These are phyloP conservation scores for Brachypteracias leptosomus DNA, from an alignment of 2,113 vertebrate genomes.

Conservation along the genomic window DNA sequence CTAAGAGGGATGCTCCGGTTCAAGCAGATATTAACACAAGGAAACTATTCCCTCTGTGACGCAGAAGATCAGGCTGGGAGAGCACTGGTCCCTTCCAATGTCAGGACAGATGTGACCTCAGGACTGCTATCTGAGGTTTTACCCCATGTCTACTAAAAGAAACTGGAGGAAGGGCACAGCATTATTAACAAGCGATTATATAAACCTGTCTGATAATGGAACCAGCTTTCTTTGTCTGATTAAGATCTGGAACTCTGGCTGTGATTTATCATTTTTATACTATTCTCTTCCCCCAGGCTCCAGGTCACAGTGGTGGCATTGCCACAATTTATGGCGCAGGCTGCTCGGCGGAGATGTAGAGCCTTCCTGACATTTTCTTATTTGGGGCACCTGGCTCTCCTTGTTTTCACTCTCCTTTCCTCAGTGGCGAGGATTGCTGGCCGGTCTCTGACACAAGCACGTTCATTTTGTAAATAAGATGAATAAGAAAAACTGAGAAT, in stretches of 20 bases:
- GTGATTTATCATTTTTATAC: slow-evolving; percentile 82
- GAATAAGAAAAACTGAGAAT: background rate
- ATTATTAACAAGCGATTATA: slow-evolving; percentile 62
- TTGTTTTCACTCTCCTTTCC: slow-evolving; percentile 53
- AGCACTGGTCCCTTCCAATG: rapidly evolving
- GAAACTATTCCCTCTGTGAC: background rate
- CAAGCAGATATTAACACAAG: background rate
- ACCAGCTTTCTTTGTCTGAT: slow-evolving; percentile 78
- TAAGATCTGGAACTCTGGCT: slow-evolving; percentile 67
- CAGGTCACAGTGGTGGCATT: slow-evolving; percentile 68
- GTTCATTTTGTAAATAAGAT: background rate
- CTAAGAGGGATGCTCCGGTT: background rate
- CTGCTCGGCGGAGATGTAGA: slow-evolving; percentile 52
- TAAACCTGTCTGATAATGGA: slow-evolving; percentile 66
- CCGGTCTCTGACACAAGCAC: background rate
- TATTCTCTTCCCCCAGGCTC: slow-evolving; percentile 76
- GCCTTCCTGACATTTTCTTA: slow-evolving; percentile 73
- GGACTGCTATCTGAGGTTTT: background rate
- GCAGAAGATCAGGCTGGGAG: background rate
- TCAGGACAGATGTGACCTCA: background rate
- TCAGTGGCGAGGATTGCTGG: slow-evolving; percentile 35
- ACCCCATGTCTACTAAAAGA: background rate
- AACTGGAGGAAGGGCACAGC: background rate
- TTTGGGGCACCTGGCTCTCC: slow-evolving; percentile 68
- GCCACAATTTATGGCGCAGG: slow-evolving; percentile 67